Percentiles rank a stretch among this genome's conserved stretches.
These are phyloP conservation scores for Pantherophis vulpinus DNA, from an alignment of 2,797 vertebrate genomes.

Conservation along the genomic window DNA sequence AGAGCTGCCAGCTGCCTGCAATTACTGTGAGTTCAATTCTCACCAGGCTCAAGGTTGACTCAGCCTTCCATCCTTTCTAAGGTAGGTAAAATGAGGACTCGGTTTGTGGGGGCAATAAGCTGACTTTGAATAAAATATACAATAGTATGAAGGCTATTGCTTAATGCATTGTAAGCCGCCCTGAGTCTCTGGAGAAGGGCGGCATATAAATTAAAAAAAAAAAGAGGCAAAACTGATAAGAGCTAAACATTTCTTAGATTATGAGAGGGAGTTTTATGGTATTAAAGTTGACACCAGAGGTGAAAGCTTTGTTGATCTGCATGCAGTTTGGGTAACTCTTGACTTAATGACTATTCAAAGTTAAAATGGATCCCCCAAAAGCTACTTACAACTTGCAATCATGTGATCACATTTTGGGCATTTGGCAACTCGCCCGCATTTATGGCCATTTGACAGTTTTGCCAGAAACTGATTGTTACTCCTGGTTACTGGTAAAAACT, in stretches of 20 bases:
- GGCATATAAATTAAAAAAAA: no score
- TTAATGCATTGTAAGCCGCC: no score
- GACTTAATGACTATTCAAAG: background rate
- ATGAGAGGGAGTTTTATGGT: background rate
- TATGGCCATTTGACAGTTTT: background rate
- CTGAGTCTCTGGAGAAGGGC: no score
- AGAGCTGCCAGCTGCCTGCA: background rate
- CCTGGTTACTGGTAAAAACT: background rate
- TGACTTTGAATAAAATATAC: no score
- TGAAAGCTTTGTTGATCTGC: background rate
- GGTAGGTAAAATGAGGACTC: no score
- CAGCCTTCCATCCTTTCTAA: no score
- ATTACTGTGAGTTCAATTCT: no score
- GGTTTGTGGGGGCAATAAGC: no score
- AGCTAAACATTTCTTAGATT: background rate
- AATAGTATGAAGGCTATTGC: no score
- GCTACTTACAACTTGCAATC: background rate
- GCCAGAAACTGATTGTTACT: background rate
- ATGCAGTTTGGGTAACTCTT: background rate
- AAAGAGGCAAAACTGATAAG: background rate
- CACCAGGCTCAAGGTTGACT: no score
- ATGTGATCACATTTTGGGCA: background rate
- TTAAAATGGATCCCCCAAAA: background rate
- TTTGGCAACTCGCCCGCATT: background rate
- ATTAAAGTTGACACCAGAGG: background rate